These are phyloP conservation scores for Drosophila affinis DNA, from an alignment of 2,888 invertebrate species.

Conservation along the genomic window DNA sequence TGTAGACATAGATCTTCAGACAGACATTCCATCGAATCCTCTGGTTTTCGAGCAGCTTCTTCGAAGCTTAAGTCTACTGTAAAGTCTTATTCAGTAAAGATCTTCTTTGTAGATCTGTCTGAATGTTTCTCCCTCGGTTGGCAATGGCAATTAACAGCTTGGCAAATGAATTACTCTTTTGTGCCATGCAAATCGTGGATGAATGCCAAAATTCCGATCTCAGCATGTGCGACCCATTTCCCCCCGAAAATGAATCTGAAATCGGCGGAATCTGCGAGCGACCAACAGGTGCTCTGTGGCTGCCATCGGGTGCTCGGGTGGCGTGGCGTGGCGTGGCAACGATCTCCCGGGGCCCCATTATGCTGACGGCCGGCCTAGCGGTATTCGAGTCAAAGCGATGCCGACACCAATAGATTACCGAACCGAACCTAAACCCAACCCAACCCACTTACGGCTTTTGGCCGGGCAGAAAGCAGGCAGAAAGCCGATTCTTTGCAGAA, in stretches of 20 bases:
- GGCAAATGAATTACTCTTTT: slow-evolving; percentile 14
- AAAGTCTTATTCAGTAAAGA: background rate
- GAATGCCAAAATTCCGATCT: slow-evolving; percentile 20
- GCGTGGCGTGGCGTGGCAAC: slow-evolving; percentile 3
- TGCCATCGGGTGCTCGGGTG: background rate
- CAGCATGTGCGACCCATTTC: slow-evolving; percentile 45
- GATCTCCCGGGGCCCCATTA: slow-evolving; percentile 44
- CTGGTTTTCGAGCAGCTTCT: background rate
- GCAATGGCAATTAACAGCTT: slow-evolving; percentile 18
- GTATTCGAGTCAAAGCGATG: slow-evolving; percentile 34
- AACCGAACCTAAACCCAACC: slow-evolving; percentile 11
- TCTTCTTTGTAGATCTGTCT: background rate
- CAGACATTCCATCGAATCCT: no score
- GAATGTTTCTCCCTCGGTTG: background rate
- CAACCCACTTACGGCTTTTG: slow-evolving; percentile 32
- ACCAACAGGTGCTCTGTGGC: slow-evolving; percentile 27
- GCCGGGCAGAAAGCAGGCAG: slow-evolving; percentile 26
- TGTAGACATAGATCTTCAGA: no score
- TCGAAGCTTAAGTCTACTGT: background rate
- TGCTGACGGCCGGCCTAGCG: slow-evolving; percentile 31
- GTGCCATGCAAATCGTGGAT: slow-evolving; percentile 10
- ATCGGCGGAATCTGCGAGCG: background rate
- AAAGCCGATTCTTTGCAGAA: slow-evolving; percentile 53
- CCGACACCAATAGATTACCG: slow-evolving; percentile 35
- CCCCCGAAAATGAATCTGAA: slow-evolving; percentile 5